These are phyloP conservation scores for Himalopsyche phryganea DNA, from an alignment of 1,140 invertebrate species.

Conservation along the genomic window DNA sequence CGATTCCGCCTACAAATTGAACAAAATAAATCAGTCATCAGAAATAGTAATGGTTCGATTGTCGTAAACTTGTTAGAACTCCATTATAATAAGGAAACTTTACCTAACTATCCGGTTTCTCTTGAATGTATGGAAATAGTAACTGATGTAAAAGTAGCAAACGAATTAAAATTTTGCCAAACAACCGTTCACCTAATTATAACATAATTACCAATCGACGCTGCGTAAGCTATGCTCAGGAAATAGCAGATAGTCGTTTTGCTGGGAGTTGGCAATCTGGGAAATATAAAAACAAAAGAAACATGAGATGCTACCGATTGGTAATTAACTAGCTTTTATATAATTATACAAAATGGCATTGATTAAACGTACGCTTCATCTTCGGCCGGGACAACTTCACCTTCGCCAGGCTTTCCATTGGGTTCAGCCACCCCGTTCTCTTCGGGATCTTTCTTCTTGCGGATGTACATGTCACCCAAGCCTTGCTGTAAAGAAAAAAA, in stretches of 20 bases:
- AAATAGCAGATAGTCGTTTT: slow-evolving; percentile 68
- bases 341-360: neutral
- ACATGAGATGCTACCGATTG: neutral
- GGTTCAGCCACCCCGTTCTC: slow-evolving; percentile 46
- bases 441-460: slow-evolving; percentile 44
- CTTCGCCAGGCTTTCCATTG: slow-evolving; percentile 44
- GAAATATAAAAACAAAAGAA: neutral
- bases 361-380: slow-evolving; percentile 41
- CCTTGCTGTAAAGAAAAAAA: slow-evolving; percentile 52
- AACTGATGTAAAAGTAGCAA: too few species aligned
- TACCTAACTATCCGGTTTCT: too few species aligned
- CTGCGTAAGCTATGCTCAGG: slow-evolving; percentile 76
- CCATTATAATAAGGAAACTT: too few species aligned
- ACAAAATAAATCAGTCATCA: too few species aligned
- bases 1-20: slow-evolving; percentile 61
- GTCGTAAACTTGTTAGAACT: too few species aligned
- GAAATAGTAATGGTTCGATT: too few species aligned
- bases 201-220: slow-evolving; percentile 56
- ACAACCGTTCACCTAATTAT: too few species aligned
- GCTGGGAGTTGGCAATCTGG: slow-evolving; percentile 55
- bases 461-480: slow-evolving; percentile 59
- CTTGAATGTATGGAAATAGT: too few species aligned
- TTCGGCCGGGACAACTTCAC: slow-evolving; percentile 21
- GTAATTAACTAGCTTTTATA: neutral
- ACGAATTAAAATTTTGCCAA: too few species aligned